Percentiles rank a stretch among this genome's conserved stretches.
These are phyloP conservation scores for Todiramphus saurophagus DNA, from an alignment of 2,113 vertebrate genomes.

Conservation along the genomic window DNA sequence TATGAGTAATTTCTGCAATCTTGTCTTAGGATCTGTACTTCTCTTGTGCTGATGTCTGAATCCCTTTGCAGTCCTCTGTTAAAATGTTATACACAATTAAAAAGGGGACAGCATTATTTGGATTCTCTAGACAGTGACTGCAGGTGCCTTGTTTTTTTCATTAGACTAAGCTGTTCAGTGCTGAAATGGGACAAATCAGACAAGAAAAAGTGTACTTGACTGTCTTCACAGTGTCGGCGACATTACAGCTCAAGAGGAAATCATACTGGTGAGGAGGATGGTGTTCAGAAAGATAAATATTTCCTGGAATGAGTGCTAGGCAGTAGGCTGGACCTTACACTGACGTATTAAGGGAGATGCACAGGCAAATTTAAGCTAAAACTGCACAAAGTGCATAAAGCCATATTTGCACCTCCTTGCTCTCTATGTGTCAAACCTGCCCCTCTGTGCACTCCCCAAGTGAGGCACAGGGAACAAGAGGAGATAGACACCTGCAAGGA, in stretches of 20 bases:
- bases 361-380: neutral
- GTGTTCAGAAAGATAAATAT: neutral
- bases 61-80: neutral
- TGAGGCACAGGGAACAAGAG: fast-evolving
- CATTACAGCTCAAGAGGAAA: neutral
- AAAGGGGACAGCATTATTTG: neutral
- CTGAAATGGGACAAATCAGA: neutral
- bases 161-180: neutral
- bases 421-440: neutral
- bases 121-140: neutral
- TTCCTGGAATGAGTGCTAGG: neutral
- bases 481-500: neutral
- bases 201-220: neutral
- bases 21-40: neutral
- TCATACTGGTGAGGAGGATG: fast-evolving
- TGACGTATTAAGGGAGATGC: neutral
- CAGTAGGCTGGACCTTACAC: neutral
- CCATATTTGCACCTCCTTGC: fast-evolving
- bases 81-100: neutral
- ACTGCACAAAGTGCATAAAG: neutral
- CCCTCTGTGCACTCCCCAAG: too few species aligned
- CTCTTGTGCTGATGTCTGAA: neutral
- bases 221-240: neutral
- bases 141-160: neutral
- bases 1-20: neutral